Percentiles rank a stretch among this genome's conserved stretches.
Evolutionary conservation across 2,888 invertebrate species (phyloP).

Genomic region (Sussaba pulchella): DNA sequence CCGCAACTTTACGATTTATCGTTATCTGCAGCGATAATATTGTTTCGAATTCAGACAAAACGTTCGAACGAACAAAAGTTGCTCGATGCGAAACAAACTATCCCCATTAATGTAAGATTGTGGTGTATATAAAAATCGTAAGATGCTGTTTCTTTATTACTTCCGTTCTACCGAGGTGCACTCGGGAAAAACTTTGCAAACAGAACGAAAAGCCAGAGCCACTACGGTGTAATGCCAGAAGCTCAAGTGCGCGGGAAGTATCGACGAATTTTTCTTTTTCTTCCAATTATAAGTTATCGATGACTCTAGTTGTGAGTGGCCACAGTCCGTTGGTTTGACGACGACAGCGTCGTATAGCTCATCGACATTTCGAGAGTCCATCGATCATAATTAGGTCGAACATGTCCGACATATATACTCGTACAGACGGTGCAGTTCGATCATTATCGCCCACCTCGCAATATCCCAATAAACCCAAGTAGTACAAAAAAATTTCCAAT

Average conservation of each 20-base stretch:
- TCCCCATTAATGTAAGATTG: not conserved
- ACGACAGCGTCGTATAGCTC: constrained; percentile 25
- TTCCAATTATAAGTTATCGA: constrained; percentile 63
- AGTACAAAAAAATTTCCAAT: not conserved
- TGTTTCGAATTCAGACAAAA: constrained; percentile 9
- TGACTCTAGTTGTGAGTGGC: constrained; percentile 49
- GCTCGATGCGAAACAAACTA: not conserved
- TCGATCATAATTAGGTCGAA: constrained; percentile 64
- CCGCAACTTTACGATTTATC: constrained; percentile 26
- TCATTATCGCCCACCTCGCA: constrained; percentile 32
- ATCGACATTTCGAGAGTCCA: constrained; percentile 52
- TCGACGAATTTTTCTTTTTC: constrained; percentile 47
- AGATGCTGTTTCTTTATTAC: not conserved
- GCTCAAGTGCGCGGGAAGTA: constrained; percentile 23
- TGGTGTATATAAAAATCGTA: not conserved
- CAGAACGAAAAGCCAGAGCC: constrained; percentile 6
- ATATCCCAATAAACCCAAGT: constrained; percentile 27
- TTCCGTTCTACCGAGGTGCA: constrained; percentile 21
- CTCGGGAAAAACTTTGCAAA: constrained; percentile 7
- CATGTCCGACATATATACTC: constrained; percentile 19
- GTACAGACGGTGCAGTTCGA: constrained; percentile 32
- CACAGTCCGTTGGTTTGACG: constrained; percentile 49
- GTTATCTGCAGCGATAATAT: constrained; percentile 17
- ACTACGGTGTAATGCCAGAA: constrained; percentile 8
- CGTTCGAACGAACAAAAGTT: constrained; percentile 26